Base-by-base conservation (phyloP, 2,797 vertebrate species). In the Ataeniobius toweri region DNA sequence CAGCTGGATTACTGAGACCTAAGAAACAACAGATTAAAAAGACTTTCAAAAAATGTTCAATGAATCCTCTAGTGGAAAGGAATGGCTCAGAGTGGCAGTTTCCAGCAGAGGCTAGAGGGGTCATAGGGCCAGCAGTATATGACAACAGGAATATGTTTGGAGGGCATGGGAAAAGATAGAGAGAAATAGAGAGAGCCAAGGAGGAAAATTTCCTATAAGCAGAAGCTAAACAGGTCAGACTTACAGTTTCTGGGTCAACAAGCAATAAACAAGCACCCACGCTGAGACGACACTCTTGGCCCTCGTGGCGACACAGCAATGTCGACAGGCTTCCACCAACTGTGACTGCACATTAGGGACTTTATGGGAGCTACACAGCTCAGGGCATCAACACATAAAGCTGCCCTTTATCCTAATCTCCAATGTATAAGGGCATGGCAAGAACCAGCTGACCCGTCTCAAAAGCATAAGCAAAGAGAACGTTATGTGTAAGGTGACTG, bases 211-310 rank as follows among this genome's bases (percentile, higher is more conserved):
- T 92, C 80, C 86, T 90, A 88, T 92, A 92, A 90, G 92, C 77
- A 92, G 85, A 93, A 89, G 88, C 82, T 91, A 91, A 93, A 92
- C 91, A 91, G 93, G 91, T 94, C 91, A 92, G 81, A 83, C 80
- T 82, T 84, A 55, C 31, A 77, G 82, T 93, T 92, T 93, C 90
- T 93, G 92, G 91, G 92, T 94, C 91, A 90, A 69, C 18, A 89
- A 76, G 80, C 92, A 92, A 93, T 89, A 83, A 91, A 83, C 75
- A 87, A 76, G 91, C 88, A 71, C 82, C 80, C 68, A 53, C n/a
- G 53, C 79, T 79, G 80, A 88, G 88, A 80, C 51, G 73, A 63
- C 70, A 71, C 88, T 81, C 84, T 78, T 79, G 20, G 76, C 84
- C 89, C 85, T 36, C 0, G 31, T 86, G 88, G 89, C 86, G 18